Evolutionary conservation across 2,888 invertebrate species (phyloP), one percentile per base, ranked within the genome.

Genomic region (Sarcophaga caerulescens): DNA sequence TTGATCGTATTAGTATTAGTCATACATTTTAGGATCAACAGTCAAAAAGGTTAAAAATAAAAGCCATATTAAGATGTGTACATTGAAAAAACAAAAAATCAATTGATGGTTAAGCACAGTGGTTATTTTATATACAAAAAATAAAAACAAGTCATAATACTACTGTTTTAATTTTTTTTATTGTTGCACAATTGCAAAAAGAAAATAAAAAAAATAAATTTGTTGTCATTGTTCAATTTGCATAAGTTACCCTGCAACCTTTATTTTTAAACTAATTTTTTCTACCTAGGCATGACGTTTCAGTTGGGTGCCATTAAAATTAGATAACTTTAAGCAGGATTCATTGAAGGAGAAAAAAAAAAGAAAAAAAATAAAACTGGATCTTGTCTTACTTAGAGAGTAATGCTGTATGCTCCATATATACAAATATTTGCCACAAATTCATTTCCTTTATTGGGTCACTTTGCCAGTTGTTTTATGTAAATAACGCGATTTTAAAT

Each of bases 371-470:
- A 23, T 59, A 57, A 78, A 83, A 78, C 78, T 83, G 62, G 77
- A 83, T 78, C 11, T 62, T 14, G 17, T 35, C 44, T 65, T 69
- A 59, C 14, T 45, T 73, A 14, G 52, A 35, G 69, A 17, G 1
- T 47, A 57, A 8, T n/a, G 21, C 35, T 81, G 10, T 63, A 44
- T 35, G 35, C 35, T 35, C 35, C 35, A 35, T 35, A 35, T 59
- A 35, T 6, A 77, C 21, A 59, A 60, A 60, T 75, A 62, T 25
- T 10, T 52, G 52, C 52, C 52, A 52, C 52, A 52, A 80, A 25
- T 69, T 69, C 47, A 47, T 35, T 76, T 76, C 65, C 76, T 81
- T 62, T 76, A 12, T 63, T 75, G 44, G 45, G 52, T 52, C 52
- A 52, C 17, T 60, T 52, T 63, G 11, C 14, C 45, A 52, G 25